phyloP scores from a whole-genome alignment of 2,797 vertebrate genomes.

The Coluber constrictor region DNA sequence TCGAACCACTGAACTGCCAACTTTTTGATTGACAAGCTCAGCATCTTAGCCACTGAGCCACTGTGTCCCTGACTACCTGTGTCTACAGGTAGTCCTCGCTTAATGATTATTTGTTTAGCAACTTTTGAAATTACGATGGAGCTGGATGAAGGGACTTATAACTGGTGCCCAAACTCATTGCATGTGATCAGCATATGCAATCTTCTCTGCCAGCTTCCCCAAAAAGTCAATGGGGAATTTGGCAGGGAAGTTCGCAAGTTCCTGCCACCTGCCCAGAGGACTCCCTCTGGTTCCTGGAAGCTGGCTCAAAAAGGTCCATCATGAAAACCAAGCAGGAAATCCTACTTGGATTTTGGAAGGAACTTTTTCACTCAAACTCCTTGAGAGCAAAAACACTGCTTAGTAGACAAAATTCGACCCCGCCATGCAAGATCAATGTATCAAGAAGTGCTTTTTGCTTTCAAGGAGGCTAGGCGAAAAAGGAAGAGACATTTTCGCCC shows the following conservation, averaged over 20 bases:
- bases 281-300: background rate
- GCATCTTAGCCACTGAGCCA: too few relatives aligned
- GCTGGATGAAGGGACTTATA: background rate
- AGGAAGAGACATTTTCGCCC: background rate
- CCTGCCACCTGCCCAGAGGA: background rate
- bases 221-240: background rate
- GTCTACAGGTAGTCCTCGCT: background rate
- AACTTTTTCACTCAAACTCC: background rate
- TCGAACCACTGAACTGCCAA: too few relatives aligned
- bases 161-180: background rate
- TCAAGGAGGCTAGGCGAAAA: background rate
- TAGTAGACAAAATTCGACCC: background rate
- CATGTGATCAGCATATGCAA: background rate
- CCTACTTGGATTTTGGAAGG: background rate
- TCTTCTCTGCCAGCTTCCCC: background rate
- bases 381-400: background rate
- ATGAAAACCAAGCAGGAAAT: background rate
- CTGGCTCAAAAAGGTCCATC: background rate
- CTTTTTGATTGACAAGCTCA: too few relatives aligned
- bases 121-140: background rate
- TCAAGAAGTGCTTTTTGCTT: background rate
- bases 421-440: background rate
- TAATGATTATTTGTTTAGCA: background rate
- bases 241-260: background rate
- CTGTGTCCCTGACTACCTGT: too few relatives aligned